These are phyloP conservation scores for Euura lappo DNA, from an alignment of 1,140 invertebrate species.

Conservation along the genomic window DNA sequence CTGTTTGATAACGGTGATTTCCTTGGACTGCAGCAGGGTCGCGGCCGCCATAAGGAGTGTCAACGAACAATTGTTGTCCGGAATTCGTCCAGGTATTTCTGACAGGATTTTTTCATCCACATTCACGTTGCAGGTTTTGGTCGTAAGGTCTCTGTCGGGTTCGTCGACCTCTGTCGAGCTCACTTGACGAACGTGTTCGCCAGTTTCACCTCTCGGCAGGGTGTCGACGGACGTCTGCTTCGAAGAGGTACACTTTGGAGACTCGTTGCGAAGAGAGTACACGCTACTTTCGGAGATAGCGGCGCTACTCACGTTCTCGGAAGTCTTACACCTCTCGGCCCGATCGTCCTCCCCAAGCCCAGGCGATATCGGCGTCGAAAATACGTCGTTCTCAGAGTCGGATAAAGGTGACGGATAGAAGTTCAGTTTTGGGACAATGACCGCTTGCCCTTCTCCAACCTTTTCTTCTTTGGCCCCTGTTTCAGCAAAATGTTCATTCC, in stretches of 20 bases:
- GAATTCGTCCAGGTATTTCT: background rate
- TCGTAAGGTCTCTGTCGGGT: background rate
- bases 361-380: slow-evolving; percentile 9
- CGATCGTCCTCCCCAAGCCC: background rate
- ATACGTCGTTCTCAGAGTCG: slow-evolving; percentile 20
- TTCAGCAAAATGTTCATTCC: background rate
- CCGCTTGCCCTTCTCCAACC: background rate
- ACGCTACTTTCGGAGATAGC: background rate
- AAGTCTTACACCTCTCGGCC: background rate
- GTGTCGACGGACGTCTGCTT: background rate
- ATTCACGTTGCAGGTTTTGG: background rate
- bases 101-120: background rate
- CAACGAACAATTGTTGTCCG: background rate
- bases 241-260: background rate
- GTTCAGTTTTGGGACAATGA: background rate
- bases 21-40: background rate
- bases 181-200: background rate
- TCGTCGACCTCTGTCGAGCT: background rate
- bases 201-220: background rate
- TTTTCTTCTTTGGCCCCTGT: background rate
- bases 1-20: background rate
- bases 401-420: background rate
- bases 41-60: background rate
- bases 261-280: background rate
- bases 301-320: background rate